Evolutionary conservation across 2,113 vertebrate genomes (phyloP), one percentile per base, ranked within the genome.

Genomic region (Gavia stellata): DNA sequence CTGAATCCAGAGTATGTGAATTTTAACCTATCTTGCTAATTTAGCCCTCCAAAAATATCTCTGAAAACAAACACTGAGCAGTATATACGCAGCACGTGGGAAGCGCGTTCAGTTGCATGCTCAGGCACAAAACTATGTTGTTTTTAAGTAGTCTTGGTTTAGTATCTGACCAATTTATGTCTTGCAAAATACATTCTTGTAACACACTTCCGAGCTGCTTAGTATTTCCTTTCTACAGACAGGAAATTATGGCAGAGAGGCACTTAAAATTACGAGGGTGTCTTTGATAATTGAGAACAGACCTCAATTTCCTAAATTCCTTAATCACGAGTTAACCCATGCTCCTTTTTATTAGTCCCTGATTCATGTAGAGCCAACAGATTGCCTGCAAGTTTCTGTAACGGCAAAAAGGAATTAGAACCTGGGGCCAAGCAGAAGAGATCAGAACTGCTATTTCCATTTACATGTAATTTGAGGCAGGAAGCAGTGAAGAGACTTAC

Each of bases 71-170:
- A 9, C 7, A 6, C 20, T n/a, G 34, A 79, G 75, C 52, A 14
- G 63, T 20, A 7, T 2, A 1, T 10, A 4, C 0, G 0, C 50
- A 34, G 61, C 84, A 4, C 3, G 24, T 62, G 75, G 72, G 63
- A 62, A 42, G 72, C 14, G 2, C n/a, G 56, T 28, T 73, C 3
- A 6, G 29, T 62, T 82, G 56, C 34, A 1, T 44, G 44, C 53
- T 75, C 62, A 47, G 74, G 92, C 58, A 72, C 49, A 38, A 47
- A 56, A 3, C 59, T 75, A 3, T 21, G 40, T 0, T 78, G 63
- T 1, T 29, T 73, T 91, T 33, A 31, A 81, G 75, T 40, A 10
- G 6, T 1, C 33, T 14, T 88, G 59, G 38, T 49, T 93, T 79
- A 45, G 42, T 40, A 16, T 49, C 81, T 90, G 53, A 50, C 52